These are phyloP conservation scores for Alloscopus bannaensis DNA, from an alignment of 2,888 invertebrate genomes.

Conservation along the genomic window DNA sequence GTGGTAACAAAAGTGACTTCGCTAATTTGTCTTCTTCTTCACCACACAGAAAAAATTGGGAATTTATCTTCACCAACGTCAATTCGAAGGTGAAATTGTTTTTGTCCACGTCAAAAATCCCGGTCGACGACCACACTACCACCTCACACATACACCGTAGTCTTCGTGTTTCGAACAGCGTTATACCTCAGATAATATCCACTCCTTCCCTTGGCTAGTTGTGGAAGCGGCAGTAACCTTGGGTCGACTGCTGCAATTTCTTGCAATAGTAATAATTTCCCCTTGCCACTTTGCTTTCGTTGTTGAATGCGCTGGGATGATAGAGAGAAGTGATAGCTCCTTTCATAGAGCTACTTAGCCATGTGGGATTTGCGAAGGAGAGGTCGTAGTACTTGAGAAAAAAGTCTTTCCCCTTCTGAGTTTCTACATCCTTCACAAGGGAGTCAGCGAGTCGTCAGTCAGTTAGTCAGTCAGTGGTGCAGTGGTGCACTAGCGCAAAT, in stretches of 20 bases:
- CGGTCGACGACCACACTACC: constrained; percentile 3
- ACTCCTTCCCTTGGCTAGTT: constrained; percentile 22
- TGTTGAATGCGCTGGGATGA: neutral
- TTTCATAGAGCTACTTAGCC: too few relatives aligned
- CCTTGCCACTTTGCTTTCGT: neutral
- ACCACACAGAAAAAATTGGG: too few relatives aligned
- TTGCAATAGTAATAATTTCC: neutral
- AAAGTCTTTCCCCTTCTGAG: neutral
- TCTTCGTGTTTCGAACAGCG: too few relatives aligned
- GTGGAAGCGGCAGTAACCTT: constrained; percentile 45
- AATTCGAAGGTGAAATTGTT: constrained; percentile 48
- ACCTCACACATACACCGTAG: too few relatives aligned
- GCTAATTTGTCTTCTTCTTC: too few relatives aligned
- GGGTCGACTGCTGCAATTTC: constrained; percentile 25
- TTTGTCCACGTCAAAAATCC: neutral
- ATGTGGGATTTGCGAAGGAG: too few relatives aligned
- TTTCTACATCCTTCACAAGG: neutral
- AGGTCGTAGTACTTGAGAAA: neutral
- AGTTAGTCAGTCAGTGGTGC: constrained; percentile 36
- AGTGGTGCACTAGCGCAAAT: constrained; percentile 13
- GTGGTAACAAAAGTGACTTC: constrained; percentile 9
- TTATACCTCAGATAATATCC: too few relatives aligned
- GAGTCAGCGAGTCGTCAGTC: constrained; percentile 16
- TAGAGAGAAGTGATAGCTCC: neutral
- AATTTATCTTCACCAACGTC: too few relatives aligned